A percentile compares a stretch with the other conserved stretches of the same genome.
Evolutionary conservation across 2,113 vertebrate species (phyloP).

Genomic region (Tetraodon nigroviridis): DNA sequence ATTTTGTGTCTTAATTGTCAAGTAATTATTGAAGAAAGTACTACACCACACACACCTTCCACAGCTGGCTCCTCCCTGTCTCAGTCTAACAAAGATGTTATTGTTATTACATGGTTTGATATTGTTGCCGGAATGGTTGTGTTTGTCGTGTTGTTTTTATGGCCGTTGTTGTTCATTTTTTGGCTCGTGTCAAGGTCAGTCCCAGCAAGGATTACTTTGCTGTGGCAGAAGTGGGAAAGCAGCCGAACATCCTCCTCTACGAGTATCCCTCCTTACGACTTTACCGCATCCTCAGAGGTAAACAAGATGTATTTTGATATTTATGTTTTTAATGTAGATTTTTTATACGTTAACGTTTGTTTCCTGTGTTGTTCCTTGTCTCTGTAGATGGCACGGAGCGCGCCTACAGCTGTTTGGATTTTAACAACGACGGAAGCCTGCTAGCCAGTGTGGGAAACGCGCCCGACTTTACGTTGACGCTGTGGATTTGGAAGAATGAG

Average conservation of each 20-base stretch:
- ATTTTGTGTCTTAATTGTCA: no score
- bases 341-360: background rate
- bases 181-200: conserved; percentile 76
- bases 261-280: conserved; percentile 81
- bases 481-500: conserved; percentile 93
- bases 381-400: conserved; percentile 80
- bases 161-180: conserved; percentile 8
- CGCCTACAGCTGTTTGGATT: conserved; percentile 81
- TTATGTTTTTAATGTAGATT: background rate
- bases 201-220: conserved; percentile 79
- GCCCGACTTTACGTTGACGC: conserved; percentile 85
- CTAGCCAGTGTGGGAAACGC: conserved; percentile 83
- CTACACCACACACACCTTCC: no score
- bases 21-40: background rate
- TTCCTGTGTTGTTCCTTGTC: background rate
- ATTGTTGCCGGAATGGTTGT: background rate
- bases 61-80: background rate
- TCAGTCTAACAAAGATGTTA: no score
- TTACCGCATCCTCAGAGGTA: conserved; percentile 84
- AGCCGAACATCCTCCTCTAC: conserved; percentile 85
- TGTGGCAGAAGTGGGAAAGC: conserved; percentile 86
- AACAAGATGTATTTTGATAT: background rate
- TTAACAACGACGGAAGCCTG: conserved; percentile 78
- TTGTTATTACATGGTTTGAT: background rate
- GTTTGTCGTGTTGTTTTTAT: background rate